A percentile compares a stretch with the other conserved stretches of the same genome.
phyloP scores from a whole-genome alignment of 1,140 invertebrate species.

The Macrocentrus cingulum region DNA sequence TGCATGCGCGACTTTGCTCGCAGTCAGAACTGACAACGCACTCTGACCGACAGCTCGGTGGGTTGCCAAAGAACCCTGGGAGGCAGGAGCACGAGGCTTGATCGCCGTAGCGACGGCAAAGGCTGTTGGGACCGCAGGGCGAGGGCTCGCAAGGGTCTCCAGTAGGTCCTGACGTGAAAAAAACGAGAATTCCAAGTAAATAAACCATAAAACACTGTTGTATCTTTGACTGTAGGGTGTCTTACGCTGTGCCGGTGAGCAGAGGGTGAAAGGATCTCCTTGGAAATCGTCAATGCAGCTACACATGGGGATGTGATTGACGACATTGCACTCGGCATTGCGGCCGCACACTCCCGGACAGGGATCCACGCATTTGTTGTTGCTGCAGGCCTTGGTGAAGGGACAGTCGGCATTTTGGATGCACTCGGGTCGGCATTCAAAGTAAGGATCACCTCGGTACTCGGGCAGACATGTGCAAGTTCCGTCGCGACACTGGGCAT shows the following conservation, averaged over 20 bases:
- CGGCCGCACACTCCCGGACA: slow-evolving; percentile 71
- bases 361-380: slow-evolving; percentile 74
- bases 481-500: slow-evolving; percentile 50
- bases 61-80: slow-evolving; percentile 68
- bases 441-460: slow-evolving; percentile 57
- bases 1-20: slow-evolving; percentile 71
- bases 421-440: slow-evolving; percentile 60
- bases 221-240: too few species aligned
- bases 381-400: slow-evolving; percentile 67
- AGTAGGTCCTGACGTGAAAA: slow-evolving; percentile 38
- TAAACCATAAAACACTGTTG: too few species aligned
- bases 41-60: slow-evolving; percentile 75
- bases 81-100: slow-evolving; percentile 70
- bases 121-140: slow-evolving; percentile 75
- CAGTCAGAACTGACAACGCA: slow-evolving; percentile 79
- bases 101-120: slow-evolving; percentile 67
- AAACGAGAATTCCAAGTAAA: too few species aligned
- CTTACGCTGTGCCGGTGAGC: slow-evolving; percentile 54
- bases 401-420: slow-evolving; percentile 71
- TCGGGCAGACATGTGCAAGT: slow-evolving; percentile 54
- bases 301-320: slow-evolving; percentile 65
- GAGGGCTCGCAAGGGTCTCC: slow-evolving; percentile 64
- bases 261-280: slow-evolving; percentile 68
- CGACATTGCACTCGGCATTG: slow-evolving; percentile 69
- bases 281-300: slow-evolving; percentile 76